A percentile compares a stretch with the other conserved stretches of the same genome.
Evolutionary conservation across 1,140 invertebrate genomes (phyloP).

Genomic region (Battus philenor): DNA sequence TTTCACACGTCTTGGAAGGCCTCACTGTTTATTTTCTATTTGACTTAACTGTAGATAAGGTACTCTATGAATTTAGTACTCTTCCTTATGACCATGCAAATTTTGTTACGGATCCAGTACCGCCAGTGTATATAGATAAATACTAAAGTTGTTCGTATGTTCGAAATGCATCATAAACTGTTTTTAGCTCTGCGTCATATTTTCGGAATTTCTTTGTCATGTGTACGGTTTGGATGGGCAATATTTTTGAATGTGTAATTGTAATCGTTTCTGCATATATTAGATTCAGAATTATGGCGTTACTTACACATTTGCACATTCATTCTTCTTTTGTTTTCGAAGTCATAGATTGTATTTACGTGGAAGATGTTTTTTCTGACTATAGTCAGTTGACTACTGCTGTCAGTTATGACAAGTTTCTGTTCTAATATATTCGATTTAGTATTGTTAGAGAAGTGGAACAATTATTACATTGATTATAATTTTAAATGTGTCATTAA

Average conservation of each 20-base stretch:
- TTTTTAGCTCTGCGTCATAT: constrained; percentile 9
- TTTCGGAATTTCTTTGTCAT: constrained; percentile 12
- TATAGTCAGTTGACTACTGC: too few species aligned
- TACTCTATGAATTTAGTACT: constrained; percentile 6
- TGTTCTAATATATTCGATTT: too few species aligned
- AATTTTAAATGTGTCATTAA: too few species aligned
- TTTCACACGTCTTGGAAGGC: constrained; percentile 23
- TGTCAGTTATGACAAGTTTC: too few species aligned
- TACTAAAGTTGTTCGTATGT: constrained; percentile 3
- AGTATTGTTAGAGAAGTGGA: too few species aligned
- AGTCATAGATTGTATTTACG: too few species aligned
- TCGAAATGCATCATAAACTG: constrained; percentile 7
- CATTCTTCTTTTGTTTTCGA: constrained; percentile 5
- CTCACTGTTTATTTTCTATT: constrained; percentile 24
- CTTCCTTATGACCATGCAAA: constrained; percentile 31
- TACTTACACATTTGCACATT: constrained; percentile 4
- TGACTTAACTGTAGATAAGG: too few species aligned
- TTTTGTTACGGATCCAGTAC: constrained; percentile 18
- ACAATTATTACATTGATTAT: too few species aligned
- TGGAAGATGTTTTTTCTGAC: too few species aligned
- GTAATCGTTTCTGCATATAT: constrained; percentile 12
- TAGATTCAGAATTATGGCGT: background rate
- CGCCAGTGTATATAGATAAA: background rate
- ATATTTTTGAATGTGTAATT: constrained; percentile 11
- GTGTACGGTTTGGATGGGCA: constrained; percentile 2